These are phyloP conservation scores for Bellardia pandia DNA, from an alignment of 2,888 invertebrate species.

Conservation along the genomic window DNA sequence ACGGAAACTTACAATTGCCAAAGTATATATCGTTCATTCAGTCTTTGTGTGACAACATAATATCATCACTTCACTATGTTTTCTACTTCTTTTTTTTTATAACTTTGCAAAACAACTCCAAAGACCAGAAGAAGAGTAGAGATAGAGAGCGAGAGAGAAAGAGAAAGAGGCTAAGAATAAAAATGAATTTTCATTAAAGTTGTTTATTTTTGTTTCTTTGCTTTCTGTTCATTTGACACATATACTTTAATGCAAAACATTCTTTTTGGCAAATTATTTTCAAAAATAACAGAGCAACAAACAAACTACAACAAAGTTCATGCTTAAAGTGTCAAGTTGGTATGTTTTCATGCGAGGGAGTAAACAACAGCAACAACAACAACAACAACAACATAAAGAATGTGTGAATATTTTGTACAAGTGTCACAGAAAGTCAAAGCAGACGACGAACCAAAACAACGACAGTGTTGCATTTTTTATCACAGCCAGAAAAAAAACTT, in stretches of 20 bases:
- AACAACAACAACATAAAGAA: constrained; percentile 4
- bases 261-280: constrained; percentile 68
- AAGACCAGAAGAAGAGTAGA: background rate
- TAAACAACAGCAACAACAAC: constrained; percentile 24
- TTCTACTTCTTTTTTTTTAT: background rate
- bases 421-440: constrained; percentile 25
- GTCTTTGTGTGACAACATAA: constrained; percentile 65
- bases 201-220: constrained; percentile 6
- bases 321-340: constrained; percentile 68
- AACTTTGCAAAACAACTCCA: constrained; percentile 3
- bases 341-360: constrained; percentile 62
- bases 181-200: constrained; percentile 68
- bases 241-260: constrained; percentile 44
- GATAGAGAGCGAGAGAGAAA: background rate
- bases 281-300: constrained; percentile 11
- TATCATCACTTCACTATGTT: constrained; percentile 61
- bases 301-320: constrained; percentile 61
- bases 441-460: constrained; percentile 13
- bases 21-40: constrained; percentile 62
- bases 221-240: constrained; percentile 46
- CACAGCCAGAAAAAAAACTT: constrained; percentile 1
- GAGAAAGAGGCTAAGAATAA: constrained; percentile 7
- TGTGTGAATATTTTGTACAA: constrained; percentile 43
- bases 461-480: constrained; percentile 35
- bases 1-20: constrained; percentile 67